Conservation (phyloP, 1,140 invertebrate genomes). For the Pachyrhynchus sulphureomaculatus region DNA sequence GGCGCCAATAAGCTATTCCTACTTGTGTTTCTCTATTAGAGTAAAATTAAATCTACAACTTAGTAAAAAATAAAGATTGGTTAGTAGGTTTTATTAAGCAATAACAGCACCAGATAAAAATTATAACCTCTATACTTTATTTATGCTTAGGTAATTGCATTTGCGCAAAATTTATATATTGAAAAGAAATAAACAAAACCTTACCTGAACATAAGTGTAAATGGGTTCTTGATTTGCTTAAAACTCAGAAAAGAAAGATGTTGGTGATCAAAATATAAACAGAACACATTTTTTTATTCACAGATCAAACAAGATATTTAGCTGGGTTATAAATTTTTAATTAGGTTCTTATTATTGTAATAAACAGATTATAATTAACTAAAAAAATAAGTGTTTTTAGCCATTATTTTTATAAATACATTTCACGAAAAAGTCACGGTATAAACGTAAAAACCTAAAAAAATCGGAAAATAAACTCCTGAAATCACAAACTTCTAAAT, state of each 20-base stretch:
- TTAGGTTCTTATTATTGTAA: constrained; percentile 11
- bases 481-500: neutral
- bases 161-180: no score
- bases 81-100: no score
- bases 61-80: no score
- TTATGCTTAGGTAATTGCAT: no score
- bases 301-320: constrained; percentile 8
- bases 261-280: constrained; percentile 41
- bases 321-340: constrained; percentile 6
- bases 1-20: no score
- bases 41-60: no score
- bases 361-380: no score
- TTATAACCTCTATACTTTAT: no score
- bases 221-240: constrained; percentile 13
- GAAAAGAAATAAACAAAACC: neutral
- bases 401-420: no score
- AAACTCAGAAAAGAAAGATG: constrained; percentile 26
- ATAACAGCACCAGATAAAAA: no score
- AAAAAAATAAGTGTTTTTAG: neutral
- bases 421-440: no score
- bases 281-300: constrained; percentile 39
- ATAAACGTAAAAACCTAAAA: constrained; percentile 31
- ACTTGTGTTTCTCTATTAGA: no score
- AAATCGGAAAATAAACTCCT: constrained; percentile 30
- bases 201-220: neutral